Evolutionary conservation across 2,797 vertebrate species (phyloP).

Genomic region (Echeneis naucrates): DNA sequence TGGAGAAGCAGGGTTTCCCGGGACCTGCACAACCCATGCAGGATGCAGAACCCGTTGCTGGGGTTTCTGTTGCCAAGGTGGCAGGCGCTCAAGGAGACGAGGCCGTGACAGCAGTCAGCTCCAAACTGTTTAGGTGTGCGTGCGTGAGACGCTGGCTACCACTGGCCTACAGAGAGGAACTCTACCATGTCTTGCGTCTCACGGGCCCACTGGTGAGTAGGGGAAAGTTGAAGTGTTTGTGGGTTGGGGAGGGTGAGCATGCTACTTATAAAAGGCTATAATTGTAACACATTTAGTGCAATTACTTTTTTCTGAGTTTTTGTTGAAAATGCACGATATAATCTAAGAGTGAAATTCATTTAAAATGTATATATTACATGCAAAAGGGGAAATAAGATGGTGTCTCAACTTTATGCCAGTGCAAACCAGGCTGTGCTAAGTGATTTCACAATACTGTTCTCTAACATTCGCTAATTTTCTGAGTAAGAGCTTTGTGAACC

Average conservation of each 20-base stretch:
- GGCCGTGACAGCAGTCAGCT: constrained; percentile 43
- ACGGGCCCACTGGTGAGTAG: constrained; percentile 85
- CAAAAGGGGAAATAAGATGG: neutral
- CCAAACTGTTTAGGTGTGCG: constrained; percentile 74
- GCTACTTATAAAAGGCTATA: constrained; percentile 8
- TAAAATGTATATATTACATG: neutral
- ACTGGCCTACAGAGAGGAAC: constrained; percentile 83
- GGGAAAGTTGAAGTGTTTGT: constrained; percentile 49
- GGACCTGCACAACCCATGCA: constrained; percentile 59
- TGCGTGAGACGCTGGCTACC: constrained; percentile 78
- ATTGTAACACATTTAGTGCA: neutral
- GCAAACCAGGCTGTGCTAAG: constrained; percentile 5
- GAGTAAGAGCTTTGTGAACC: neutral
- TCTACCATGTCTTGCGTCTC: constrained; percentile 80
- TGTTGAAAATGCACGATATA: constrained; percentile 8
- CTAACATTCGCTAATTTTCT: neutral
- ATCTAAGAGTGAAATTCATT: neutral
- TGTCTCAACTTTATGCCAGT: neutral
- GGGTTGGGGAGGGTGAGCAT: neutral
- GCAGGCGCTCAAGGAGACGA: constrained; percentile 45
- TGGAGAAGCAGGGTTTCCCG: constrained; percentile 76
- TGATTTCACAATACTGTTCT: constrained; percentile 25
- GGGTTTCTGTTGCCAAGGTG: constrained; percentile 50
- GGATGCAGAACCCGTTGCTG: constrained; percentile 65
- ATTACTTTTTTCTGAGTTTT: neutral